phyloP scores from a whole-genome alignment of 2,113 vertebrate species.

The Xiphorhynchus elegans region DNA sequence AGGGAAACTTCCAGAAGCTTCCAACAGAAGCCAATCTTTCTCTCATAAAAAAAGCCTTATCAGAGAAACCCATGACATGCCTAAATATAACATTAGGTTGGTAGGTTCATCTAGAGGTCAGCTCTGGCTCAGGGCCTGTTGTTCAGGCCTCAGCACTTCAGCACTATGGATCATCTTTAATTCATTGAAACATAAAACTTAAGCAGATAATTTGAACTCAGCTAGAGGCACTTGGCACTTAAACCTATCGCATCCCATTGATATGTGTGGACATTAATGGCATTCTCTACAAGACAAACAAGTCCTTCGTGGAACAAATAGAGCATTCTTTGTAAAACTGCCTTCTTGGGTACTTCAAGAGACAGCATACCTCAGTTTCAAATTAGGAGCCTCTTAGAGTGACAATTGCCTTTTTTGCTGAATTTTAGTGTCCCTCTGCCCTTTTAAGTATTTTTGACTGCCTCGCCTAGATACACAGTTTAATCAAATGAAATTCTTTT shows the following conservation, averaged over 20 bases:
- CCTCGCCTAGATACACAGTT: background rate
- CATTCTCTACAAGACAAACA: background rate
- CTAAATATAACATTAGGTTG: too few species aligned
- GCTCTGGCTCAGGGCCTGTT: too few species aligned
- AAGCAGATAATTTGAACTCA: background rate
- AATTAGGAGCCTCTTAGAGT: background rate
- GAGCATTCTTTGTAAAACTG: background rate
- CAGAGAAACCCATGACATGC: too few species aligned
- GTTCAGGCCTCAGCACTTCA: too few species aligned
- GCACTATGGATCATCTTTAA: background rate
- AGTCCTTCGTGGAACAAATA: background rate
- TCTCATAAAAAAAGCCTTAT: too few species aligned
- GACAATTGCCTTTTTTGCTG: background rate
- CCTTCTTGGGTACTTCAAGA: background rate
- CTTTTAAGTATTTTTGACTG: background rate
- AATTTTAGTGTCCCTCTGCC: background rate
- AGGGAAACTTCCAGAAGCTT: too few species aligned
- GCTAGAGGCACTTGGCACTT: background rate
- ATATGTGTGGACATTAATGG: background rate
- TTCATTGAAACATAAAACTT: background rate
- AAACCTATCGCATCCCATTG: background rate
- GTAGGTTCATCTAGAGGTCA: too few species aligned
- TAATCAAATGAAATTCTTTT: background rate
- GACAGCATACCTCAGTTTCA: background rate
- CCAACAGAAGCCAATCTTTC: too few species aligned